These are phyloP conservation scores for Apodemia duryi DNA, from an alignment of 2,888 invertebrate genomes.

Conservation along the genomic window DNA sequence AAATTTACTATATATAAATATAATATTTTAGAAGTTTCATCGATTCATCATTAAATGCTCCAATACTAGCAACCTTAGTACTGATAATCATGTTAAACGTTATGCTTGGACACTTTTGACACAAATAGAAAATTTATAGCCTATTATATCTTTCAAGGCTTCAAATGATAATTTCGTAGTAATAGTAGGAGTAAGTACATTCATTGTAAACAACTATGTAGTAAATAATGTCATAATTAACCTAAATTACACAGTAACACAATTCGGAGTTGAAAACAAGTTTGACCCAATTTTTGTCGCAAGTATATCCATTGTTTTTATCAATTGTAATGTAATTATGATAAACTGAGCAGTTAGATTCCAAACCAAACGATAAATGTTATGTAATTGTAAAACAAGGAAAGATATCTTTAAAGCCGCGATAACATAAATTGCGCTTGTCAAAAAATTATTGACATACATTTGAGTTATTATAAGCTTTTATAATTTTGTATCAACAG, in stretches of 20 bases:
- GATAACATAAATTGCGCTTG: background rate
- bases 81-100: background rate
- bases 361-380: background rate
- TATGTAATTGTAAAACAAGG: background rate
- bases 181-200: conserved; percentile 13
- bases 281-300: conserved; percentile 17
- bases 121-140: conserved; percentile 14
- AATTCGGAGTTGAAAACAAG: conserved; percentile 19
- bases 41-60: background rate
- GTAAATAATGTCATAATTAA: conserved; percentile 11
- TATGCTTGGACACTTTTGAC: conserved; percentile 6
- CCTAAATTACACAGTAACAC: conserved; percentile 5
- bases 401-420: background rate
- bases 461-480: background rate
- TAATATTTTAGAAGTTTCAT: background rate
- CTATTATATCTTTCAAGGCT: conserved; percentile 13
- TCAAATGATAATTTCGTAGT: conserved; percentile 8
- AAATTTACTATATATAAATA: no score
- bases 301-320: conserved; percentile 17
- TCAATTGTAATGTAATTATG: conserved; percentile 11
- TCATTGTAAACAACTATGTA: conserved; percentile 13
- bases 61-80: background rate
- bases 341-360: background rate
- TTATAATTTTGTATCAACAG: background rate
- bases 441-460: background rate